Percentiles rank a stretch among this genome's conserved stretches.
phyloP scores from a whole-genome alignment of 2,888 invertebrate genomes.

The Metacarcinus magister region DNA sequence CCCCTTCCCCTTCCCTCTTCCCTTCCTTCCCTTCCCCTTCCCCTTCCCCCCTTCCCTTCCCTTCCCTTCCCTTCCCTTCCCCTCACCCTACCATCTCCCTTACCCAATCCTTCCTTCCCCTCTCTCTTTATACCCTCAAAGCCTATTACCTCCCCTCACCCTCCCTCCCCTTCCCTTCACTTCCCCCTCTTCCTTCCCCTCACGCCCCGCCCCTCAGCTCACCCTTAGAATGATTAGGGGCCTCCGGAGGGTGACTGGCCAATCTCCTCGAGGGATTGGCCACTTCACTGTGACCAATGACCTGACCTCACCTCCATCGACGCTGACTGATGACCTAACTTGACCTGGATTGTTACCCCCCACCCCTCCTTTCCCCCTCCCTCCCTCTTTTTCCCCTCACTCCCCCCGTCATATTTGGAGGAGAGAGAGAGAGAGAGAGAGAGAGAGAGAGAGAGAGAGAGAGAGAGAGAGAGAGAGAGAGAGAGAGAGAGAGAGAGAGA shows the following conservation, averaged over 20 bases:
- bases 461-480: constrained; percentile 20
- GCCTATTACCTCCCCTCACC: not conserved
- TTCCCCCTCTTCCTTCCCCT: not conserved
- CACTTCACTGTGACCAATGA: not conserved
- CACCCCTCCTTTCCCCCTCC: not conserved
- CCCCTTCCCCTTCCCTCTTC: not conserved
- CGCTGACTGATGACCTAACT: not conserved
- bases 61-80: not conserved
- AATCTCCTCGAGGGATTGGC: not conserved
- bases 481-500: constrained; percentile 8
- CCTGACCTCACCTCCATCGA: not conserved
- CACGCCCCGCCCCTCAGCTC: not conserved
- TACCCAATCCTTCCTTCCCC: not conserved
- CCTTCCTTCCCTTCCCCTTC: not conserved
- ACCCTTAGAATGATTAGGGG: not conserved
- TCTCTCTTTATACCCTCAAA: not conserved
- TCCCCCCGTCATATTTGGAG: not conserved
- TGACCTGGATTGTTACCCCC: not conserved
- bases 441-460: constrained; percentile 26
- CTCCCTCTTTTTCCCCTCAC: not conserved
- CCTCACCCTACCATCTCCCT: too few species aligned
- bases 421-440: not conserved
- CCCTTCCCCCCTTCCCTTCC: not conserved
- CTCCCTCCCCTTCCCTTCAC: not conserved
- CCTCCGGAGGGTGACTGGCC: not conserved